Evolutionary conservation across 64 coral and sea anemone species (phyloP).

Genomic region (Pachyseris speciosa): DNA sequence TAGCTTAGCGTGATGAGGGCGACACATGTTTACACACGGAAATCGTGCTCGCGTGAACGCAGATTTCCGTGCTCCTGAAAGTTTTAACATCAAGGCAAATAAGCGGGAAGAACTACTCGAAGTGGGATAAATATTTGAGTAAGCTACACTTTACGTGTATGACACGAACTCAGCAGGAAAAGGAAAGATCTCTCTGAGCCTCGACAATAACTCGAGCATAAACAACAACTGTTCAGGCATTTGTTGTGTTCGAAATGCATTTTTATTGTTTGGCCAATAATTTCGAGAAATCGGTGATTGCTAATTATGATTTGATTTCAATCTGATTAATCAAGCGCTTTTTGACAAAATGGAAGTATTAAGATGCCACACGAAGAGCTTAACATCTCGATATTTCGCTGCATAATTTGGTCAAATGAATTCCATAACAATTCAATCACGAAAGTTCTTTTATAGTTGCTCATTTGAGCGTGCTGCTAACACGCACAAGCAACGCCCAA

Average conservation of each 20-base stretch:
- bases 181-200: neutral
- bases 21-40: neutral
- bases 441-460: conserved; percentile 14
- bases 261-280: neutral
- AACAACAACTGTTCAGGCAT: conserved; percentile 10
- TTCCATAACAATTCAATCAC: neutral
- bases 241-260: neutral
- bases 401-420: neutral
- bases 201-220: neutral
- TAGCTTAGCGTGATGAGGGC: neutral
- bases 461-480: conserved; percentile 16
- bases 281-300: neutral
- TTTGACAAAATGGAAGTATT: neutral
- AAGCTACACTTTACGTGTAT: neutral
- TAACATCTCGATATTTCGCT: neutral
- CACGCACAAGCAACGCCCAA: conserved; percentile 23
- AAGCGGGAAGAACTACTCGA: neutral
- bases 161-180: neutral
- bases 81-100: neutral
- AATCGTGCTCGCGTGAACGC: neutral
- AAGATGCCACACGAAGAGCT: neutral
- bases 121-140: conserved; percentile 28
- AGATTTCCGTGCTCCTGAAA: neutral
- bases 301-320: neutral
- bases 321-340: neutral